Percentiles rank a stretch among this genome's conserved stretches.
Evolutionary conservation across 2,113 vertebrate species (phyloP).

Genomic region (Nycticorax nycticorax): DNA sequence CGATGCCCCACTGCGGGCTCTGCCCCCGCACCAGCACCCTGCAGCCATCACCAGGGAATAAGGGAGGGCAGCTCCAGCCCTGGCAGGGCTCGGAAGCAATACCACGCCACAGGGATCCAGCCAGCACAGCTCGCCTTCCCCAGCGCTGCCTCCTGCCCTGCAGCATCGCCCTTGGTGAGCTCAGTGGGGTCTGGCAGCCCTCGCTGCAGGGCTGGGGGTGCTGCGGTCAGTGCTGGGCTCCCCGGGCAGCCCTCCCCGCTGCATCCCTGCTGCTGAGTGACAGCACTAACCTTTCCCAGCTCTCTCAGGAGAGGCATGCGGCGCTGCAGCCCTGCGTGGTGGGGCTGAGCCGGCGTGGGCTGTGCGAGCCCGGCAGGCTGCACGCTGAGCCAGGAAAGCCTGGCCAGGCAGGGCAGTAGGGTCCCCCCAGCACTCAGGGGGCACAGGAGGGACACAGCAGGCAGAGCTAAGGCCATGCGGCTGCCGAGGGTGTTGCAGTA

Average conservation of each 20-base stretch:
- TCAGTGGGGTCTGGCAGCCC: background rate
- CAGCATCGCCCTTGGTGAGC: fast-evolving
- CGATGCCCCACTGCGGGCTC: background rate
- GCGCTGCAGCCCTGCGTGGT: background rate
- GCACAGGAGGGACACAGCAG: fast-evolving
- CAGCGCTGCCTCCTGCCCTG: background rate
- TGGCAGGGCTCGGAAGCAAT: background rate
- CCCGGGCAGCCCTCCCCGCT: background rate
- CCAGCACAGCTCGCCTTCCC: background rate
- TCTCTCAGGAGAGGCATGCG: background rate
- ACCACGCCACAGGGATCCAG: background rate
- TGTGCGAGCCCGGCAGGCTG: fast-evolving
- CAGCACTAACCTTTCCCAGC: constrained; percentile 36
- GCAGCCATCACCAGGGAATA: background rate
- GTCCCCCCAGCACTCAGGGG: background rate
- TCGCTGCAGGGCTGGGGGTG: background rate
- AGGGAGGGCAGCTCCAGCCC: background rate
- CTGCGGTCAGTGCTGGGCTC: background rate
- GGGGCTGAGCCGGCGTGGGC: background rate
- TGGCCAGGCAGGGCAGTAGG: background rate
- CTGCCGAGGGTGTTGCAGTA: background rate
- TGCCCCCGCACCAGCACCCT: background rate
- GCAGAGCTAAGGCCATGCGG: background rate
- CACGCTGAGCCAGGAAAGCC: background rate
- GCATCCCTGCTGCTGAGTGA: background rate